A percentile compares a stretch with the other conserved stretches of the same genome.
Conservation (phyloP, 2,888 invertebrate species). For the Clepsis dumicolana region DNA sequence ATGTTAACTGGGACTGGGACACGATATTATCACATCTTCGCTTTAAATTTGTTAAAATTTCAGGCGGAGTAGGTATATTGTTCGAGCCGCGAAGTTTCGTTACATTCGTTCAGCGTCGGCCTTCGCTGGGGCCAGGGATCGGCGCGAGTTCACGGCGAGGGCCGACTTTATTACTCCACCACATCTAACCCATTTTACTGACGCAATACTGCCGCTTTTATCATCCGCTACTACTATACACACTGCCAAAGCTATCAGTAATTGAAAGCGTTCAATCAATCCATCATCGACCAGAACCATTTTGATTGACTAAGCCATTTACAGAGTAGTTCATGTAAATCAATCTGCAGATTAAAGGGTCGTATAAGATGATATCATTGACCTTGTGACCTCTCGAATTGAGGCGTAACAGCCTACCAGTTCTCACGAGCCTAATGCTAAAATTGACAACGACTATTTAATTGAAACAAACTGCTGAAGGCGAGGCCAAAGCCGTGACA, state of each 20-base stretch:
- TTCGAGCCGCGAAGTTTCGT: constrained; percentile 31
- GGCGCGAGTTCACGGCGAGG: constrained; percentile 77
- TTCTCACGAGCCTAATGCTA: constrained; percentile 74
- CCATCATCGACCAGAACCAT: constrained; percentile 25
- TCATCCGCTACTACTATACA: constrained; percentile 48
- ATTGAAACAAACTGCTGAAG: constrained; percentile 75
- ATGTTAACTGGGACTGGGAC: neutral
- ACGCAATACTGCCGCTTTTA: constrained; percentile 72
- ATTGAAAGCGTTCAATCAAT: constrained; percentile 19
- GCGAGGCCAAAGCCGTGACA: constrained; percentile 50
- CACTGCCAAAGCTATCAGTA: constrained; percentile 32
- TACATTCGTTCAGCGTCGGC: constrained; percentile 51
- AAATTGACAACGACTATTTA: constrained; percentile 78
- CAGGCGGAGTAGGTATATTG: constrained; percentile 38
- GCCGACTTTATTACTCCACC: constrained; percentile 75
- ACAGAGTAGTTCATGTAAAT: constrained; percentile 23
- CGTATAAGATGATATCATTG: constrained; percentile 36
- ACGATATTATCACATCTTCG: neutral
- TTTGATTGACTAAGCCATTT: constrained; percentile 34
- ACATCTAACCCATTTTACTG: constrained; percentile 79
- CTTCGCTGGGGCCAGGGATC: constrained; percentile 66
- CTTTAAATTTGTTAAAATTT: neutral
- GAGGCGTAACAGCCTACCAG: constrained; percentile 50
- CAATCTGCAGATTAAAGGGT: constrained; percentile 34
- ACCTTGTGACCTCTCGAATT: constrained; percentile 31